Base-by-base conservation (phyloP, 1,140 invertebrate genomes). In the Brachionus rotundiformis region DNA sequence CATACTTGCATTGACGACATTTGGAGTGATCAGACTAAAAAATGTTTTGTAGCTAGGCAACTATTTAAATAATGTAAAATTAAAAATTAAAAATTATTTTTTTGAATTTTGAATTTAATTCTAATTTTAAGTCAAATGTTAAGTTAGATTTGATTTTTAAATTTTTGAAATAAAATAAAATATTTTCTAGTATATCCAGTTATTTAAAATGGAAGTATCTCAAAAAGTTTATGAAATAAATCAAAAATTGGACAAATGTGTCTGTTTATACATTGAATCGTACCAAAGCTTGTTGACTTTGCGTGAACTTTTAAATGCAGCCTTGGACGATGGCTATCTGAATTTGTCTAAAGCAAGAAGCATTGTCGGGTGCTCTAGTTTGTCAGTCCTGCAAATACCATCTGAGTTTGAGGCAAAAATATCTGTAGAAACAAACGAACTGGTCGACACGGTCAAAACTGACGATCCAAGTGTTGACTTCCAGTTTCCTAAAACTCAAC, bases 281-380 rank as follows among this genome's bases (percentile, higher is more conserved):
- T 79, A 79, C 47, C 47, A 54, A 59, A 41, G 13, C 16, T 8
- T 79, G 8, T 25, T 79, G 25, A 63, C 47, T 27, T 27, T 31
- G 13, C 44, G 59, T 6, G 47, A 79, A 59, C 8, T 59, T 5
- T 13, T 79, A 23, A 59, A 59, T 63, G 23, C 11, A 63, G 19
- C 31, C 13, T 39, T 79, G 25, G 76, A 63, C 13, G 76, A 54
- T 39, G 76, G 76, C 16, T 79, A 79, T 33, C 29, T 79, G 25
- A 79, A 79, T 41, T 31, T 79, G 47, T 79, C 76, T 1, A 79
- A 79, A 39, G 76, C 76, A 19, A 23, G 76, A 59, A 79, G 76
- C 25, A 10, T 79, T n/a, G n/a, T 79, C 0, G 76, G 76, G 1
- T 79, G 76, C 25, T 29, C 47, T 16, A 63, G 11, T 59, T 31